phyloP scores from a whole-genome alignment of 2,113 vertebrate genomes.

The Chaenogobius annularis region DNA sequence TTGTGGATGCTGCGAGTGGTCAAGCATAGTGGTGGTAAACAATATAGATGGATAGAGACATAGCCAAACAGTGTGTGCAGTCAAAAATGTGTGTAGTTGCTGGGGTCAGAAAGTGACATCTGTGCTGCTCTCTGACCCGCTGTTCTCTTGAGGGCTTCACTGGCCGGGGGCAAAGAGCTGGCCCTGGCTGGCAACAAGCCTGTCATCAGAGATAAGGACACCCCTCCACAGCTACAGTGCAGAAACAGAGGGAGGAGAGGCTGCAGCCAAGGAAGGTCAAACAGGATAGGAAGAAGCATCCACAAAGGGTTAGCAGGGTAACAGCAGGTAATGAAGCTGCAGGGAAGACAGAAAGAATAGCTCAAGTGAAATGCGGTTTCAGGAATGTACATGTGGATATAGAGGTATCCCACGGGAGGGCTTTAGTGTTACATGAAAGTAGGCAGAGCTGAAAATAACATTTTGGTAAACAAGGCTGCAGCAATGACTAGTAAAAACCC shows the following conservation, averaged over 20 bases:
- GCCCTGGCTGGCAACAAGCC: slow-evolving; percentile 52
- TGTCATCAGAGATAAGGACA: slow-evolving; percentile 64
- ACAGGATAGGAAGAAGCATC: slow-evolving; percentile 32
- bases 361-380: slow-evolving; percentile 23
- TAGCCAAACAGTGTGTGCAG: slow-evolving; percentile 5
- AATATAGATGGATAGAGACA: slow-evolving; percentile 7
- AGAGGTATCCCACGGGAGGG: slow-evolving; percentile 13
- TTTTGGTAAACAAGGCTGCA: slow-evolving; percentile 12
- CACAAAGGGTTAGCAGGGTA: slow-evolving; percentile 27
- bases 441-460: slow-evolving; percentile 57
- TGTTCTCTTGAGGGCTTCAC: slow-evolving; percentile 41
- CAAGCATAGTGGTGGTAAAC: slow-evolving; percentile 21
- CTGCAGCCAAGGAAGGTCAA: slow-evolving; percentile 53
- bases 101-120: slow-evolving; percentile 42
- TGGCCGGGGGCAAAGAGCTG: slow-evolving; percentile 54
- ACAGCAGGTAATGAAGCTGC: slow-evolving; percentile 29
- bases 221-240: slow-evolving; percentile 36
- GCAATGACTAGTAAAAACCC: slow-evolving; percentile 19
- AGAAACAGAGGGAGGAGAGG: slow-evolving; percentile 41
- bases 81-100: slow-evolving; percentile 38
- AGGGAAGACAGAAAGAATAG: slow-evolving; percentile 9
- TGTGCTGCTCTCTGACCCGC: slow-evolving; percentile 43
- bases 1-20: slow-evolving; percentile 5
- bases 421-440: slow-evolving; percentile 47
- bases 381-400: slow-evolving; percentile 13